These are phyloP conservation scores for Sarcophaga variegata DNA, from an alignment of 2,888 invertebrate genomes.

Conservation along the genomic window DNA sequence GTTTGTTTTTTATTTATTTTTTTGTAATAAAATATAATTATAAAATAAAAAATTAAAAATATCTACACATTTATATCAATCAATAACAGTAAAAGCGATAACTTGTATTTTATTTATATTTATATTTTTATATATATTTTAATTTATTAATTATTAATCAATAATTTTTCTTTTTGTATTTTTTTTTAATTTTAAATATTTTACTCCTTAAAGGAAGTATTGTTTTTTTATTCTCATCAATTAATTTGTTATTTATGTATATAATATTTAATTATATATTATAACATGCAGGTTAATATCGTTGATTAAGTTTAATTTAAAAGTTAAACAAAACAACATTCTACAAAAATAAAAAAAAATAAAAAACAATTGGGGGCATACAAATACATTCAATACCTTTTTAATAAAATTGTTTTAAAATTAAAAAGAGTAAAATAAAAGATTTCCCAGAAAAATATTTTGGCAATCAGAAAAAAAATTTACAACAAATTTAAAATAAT, in stretches of 20 bases:
- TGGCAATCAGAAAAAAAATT: no score
- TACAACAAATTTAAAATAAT: no score
- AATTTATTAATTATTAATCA: slow-evolving; percentile 37
- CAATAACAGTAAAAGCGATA: slow-evolving; percentile 67
- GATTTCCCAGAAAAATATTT: no score
- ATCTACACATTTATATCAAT: slow-evolving; percentile 62
- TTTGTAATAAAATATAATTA: slow-evolving; percentile 55
- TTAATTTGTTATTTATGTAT: slow-evolving; percentile 24
- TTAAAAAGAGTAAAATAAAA: no score
- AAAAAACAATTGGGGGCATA: no score
- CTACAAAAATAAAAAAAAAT: background rate
- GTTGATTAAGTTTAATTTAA: slow-evolving; percentile 38
- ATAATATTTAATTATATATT: slow-evolving; percentile 11
- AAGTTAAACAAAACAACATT: background rate
- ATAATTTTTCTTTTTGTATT: slow-evolving; percentile 24
- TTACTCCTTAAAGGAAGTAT: slow-evolving; percentile 48
- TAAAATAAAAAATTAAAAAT: slow-evolving; percentile 54
- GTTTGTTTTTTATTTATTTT: slow-evolving; percentile 12
- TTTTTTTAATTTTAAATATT: slow-evolving; percentile 25
- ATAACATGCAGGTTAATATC: slow-evolving; percentile 38
- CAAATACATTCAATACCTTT: no score
- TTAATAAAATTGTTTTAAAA: no score
- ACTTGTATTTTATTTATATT: slow-evolving; percentile 50
- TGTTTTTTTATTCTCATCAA: slow-evolving; percentile 11
- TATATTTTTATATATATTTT: slow-evolving; percentile 2